Conservation (phyloP, 2,113 vertebrate genomes). For the Ramphastos sulfuratus region DNA sequence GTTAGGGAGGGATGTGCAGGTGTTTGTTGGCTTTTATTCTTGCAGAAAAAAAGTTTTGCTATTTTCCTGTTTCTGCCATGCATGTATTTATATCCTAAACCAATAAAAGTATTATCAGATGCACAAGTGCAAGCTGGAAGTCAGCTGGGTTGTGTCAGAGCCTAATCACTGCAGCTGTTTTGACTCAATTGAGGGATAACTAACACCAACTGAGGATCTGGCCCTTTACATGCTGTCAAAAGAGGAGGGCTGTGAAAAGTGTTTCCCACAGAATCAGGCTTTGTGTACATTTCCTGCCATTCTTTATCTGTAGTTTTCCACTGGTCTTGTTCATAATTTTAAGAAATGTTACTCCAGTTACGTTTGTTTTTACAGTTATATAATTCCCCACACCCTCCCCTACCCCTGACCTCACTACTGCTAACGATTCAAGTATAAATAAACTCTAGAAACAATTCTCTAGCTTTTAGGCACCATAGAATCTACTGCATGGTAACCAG, state of each 20-base stretch:
- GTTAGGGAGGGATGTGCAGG: not conserved
- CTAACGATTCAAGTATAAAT: not conserved
- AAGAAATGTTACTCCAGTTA: not conserved
- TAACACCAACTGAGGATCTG: not conserved
- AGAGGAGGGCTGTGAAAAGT: not conserved
- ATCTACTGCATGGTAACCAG: not conserved
- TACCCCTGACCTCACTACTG: not conserved
- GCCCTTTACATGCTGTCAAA: not conserved
- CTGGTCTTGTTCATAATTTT: not conserved
- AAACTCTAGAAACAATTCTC: not conserved
- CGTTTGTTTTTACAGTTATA: not conserved
- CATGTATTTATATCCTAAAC: not conserved
- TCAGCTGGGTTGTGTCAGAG: not conserved
- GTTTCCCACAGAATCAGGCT: not conserved
- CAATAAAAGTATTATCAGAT: not conserved
- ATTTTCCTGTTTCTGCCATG: not conserved
- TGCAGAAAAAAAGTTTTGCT: not conserved
- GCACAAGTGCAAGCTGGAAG: not conserved
- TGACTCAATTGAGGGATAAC: not conserved
- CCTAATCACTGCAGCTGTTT: not conserved
- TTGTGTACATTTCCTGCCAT: not conserved
- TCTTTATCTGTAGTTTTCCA: conserved; percentile 4
- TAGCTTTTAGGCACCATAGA: not conserved
- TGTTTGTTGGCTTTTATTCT: not conserved
- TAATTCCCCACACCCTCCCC: not conserved